Evolutionary conservation across 2,797 vertebrate genomes (phyloP).

Genomic region (Ctenopoma multispine): DNA sequence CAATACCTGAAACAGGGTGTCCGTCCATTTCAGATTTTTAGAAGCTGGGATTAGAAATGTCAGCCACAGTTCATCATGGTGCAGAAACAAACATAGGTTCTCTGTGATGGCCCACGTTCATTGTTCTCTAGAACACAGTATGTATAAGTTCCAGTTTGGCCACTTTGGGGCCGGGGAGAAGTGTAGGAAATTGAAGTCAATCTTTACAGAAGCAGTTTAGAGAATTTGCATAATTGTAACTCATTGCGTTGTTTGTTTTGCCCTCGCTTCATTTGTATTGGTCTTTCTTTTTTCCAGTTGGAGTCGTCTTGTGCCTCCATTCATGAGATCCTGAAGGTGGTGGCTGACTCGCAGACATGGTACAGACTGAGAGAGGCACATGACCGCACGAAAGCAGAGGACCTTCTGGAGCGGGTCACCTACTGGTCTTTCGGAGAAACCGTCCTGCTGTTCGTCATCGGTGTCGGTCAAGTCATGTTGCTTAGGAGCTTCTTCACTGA

Average conservation of each 20-base stretch:
- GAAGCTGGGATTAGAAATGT: too few relatives aligned
- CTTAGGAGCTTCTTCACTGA: slow-evolving; percentile 92
- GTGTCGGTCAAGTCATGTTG: slow-evolving; percentile 90
- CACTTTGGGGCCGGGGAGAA: not conserved
- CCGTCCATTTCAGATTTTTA: too few relatives aligned
- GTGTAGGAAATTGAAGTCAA: not conserved
- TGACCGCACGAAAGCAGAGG: slow-evolving; percentile 88
- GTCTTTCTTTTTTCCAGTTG: slow-evolving; percentile 78
- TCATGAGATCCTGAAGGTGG: slow-evolving; percentile 89
- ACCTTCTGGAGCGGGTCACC: slow-evolving; percentile 85
- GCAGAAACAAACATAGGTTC: too few relatives aligned
- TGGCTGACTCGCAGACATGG: slow-evolving; percentile 89
- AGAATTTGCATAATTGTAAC: not conserved
- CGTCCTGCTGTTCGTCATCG: slow-evolving; percentile 87
- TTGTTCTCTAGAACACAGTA: not conserved
- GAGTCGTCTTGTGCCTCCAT: slow-evolving; percentile 91
- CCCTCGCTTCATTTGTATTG: not conserved
- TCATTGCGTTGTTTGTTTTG: not conserved
- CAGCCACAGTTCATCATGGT: too few relatives aligned
- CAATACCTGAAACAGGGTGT: too few relatives aligned
- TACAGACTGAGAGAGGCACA: slow-evolving; percentile 90
- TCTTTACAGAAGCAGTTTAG: slow-evolving; percentile 2
- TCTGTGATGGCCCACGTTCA: not conserved
- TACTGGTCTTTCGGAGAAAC: slow-evolving; percentile 92
- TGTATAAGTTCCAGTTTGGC: not conserved